Conservation (phyloP, 2,113 vertebrate species). For the Myiozetetes cayanensis region DNA sequence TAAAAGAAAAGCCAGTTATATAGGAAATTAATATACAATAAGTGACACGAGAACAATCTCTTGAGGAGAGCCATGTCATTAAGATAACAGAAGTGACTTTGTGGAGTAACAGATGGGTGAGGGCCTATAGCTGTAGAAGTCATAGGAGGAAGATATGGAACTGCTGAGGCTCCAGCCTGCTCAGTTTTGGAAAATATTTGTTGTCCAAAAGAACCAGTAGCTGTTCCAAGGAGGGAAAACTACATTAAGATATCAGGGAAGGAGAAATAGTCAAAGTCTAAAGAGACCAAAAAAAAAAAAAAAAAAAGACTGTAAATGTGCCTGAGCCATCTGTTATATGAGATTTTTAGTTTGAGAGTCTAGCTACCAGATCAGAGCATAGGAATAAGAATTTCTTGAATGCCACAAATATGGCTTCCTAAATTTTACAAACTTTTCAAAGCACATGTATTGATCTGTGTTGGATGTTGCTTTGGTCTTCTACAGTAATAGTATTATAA, state of each 20-base stretch:
- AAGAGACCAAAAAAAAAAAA: not conserved
- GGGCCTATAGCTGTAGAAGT: not conserved
- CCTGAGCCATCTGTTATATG: not conserved
- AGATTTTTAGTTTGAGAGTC: not conserved
- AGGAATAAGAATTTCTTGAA: not conserved
- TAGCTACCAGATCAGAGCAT: not conserved
- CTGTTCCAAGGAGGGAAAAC: not conserved
- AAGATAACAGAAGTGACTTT: not conserved
- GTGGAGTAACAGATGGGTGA: not conserved
- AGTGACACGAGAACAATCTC: not conserved
- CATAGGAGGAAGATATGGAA: not conserved
- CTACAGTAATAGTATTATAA: not conserved
- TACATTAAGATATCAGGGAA: not conserved
- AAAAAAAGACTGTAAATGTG: not conserved
- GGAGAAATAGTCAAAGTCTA: not conserved
- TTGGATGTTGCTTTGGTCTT: not conserved
- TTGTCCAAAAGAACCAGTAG: not conserved
- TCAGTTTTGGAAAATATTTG: not conserved
- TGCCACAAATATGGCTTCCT: not conserved
- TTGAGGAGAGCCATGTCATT: not conserved
- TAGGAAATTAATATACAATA: not conserved
- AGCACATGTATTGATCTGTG: not conserved
- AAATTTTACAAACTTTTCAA: not conserved
- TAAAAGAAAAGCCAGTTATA: not conserved
- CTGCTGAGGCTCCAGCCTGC: not conserved